Evolutionary conservation across 2,113 vertebrate genomes (phyloP).

Genomic region (Dipodomys ordii): DNA sequence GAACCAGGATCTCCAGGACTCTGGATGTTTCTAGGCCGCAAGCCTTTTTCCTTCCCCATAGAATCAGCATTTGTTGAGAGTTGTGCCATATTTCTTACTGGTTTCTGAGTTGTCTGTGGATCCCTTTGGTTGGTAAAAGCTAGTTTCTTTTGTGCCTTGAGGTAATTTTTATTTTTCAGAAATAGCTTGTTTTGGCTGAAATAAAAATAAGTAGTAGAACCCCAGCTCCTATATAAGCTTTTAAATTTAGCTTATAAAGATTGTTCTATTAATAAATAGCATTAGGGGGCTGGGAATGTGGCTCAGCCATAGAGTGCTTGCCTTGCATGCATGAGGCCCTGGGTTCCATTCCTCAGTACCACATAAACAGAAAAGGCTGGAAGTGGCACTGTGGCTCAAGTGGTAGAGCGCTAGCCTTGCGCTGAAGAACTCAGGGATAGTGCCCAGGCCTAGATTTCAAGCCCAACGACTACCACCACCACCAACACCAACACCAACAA

Average conservation of each 20-base stretch:
- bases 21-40: background rate
- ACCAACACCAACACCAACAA: no score
- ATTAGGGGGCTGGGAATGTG: background rate
- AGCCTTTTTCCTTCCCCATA: background rate
- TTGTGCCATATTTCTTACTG: background rate
- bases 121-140: background rate
- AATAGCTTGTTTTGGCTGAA: conserved; percentile 20
- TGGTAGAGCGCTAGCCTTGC: no score
- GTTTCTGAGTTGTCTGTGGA: background rate
- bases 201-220: conserved; percentile 27
- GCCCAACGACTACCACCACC: no score
- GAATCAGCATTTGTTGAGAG: background rate
- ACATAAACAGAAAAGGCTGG: no score
- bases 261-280: background rate
- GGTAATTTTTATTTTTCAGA: background rate
- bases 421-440: no score
- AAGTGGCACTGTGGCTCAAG: no score
- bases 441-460: no score
- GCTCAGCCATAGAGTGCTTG: background rate
- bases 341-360: no score
- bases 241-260: conserved; percentile 40
- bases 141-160: background rate
- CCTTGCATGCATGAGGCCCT: no score
- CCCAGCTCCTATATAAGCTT: background rate
- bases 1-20: background rate